Evolutionary conservation across 2,797 vertebrate genomes (phyloP).

Genomic region (Xenentodon cancila): DNA sequence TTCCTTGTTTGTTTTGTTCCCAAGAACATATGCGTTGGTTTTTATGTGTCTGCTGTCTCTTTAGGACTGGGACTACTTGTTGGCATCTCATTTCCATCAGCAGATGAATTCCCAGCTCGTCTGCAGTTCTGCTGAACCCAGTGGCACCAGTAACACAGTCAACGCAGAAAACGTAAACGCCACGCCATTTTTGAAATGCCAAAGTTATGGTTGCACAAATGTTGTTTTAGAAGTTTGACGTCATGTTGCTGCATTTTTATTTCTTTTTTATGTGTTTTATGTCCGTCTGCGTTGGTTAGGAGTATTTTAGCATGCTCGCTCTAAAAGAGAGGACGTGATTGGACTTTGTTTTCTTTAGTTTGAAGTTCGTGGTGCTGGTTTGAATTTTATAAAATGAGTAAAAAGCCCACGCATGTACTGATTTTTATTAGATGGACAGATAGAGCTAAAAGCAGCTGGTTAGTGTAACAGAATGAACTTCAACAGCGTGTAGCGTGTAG

Average conservation of each 20-base stretch:
- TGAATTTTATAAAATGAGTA: neutral
- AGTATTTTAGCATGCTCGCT: no score
- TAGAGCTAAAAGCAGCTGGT: no score
- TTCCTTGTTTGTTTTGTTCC: neutral
- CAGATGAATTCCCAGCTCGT: slow-evolving; percentile 86
- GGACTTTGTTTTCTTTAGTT: neutral
- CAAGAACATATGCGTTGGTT: fast-evolving
- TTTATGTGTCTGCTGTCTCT: slow-evolving; percentile 7
- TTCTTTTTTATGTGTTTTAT: no score
- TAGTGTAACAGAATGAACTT: no score
- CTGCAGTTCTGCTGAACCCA: slow-evolving; percentile 72
- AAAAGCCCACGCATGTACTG: neutral
- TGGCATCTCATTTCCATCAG: slow-evolving; percentile 90
- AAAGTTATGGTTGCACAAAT: no score
- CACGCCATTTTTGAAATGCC: neutral
- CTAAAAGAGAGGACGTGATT: neutral
- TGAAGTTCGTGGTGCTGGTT: neutral
- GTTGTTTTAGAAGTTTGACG: no score
- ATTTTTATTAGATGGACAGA: no score
- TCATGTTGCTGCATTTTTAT: no score
- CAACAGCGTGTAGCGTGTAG: no score
- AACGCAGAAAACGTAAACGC: slow-evolving; percentile 8
- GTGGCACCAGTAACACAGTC: slow-evolving; percentile 4
- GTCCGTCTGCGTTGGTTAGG: no score
- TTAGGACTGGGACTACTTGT: slow-evolving; percentile 95